Conservation (phyloP, 2,797 vertebrate genomes). For the Intellagama lesueurii region DNA sequence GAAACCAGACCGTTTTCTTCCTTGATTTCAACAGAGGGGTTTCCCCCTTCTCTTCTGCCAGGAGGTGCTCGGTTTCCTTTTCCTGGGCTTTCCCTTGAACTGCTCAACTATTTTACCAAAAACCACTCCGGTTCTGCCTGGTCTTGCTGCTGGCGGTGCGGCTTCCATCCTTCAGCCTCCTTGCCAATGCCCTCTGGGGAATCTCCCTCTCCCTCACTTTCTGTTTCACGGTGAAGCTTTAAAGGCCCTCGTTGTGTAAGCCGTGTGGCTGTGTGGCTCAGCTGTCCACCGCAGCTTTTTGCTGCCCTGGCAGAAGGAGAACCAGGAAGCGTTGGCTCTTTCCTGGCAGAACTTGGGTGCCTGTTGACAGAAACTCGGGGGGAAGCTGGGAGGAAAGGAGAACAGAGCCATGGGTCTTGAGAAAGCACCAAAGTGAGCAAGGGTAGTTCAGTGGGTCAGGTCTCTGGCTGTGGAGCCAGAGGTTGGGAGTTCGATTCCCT, state of each 20-base stretch:
- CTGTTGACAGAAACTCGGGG: background rate
- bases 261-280: background rate
- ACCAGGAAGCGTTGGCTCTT: background rate
- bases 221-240: background rate
- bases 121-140: background rate
- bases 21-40: background rate
- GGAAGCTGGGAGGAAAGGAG: background rate
- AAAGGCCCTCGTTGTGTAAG: background rate
- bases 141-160: background rate
- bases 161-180: too few relatives aligned
- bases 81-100: rapidly evolving
- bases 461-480: background rate
- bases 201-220: background rate
- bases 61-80: background rate
- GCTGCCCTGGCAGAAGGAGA: background rate
- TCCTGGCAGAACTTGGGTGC: background rate
- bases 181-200: conserved; percentile 3
- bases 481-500: too few relatives aligned
- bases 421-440: background rate
- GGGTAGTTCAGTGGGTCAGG: background rate
- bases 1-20: background rate
- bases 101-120: conserved; percentile 1
- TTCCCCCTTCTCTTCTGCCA: background rate
- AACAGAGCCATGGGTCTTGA: background rate
- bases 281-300: too few relatives aligned